Evolutionary conservation across 92 coral and sea anemone species (phyloP), one percentile per base, ranked within the genome.

Genomic region (Nematostella vectensis): DNA sequence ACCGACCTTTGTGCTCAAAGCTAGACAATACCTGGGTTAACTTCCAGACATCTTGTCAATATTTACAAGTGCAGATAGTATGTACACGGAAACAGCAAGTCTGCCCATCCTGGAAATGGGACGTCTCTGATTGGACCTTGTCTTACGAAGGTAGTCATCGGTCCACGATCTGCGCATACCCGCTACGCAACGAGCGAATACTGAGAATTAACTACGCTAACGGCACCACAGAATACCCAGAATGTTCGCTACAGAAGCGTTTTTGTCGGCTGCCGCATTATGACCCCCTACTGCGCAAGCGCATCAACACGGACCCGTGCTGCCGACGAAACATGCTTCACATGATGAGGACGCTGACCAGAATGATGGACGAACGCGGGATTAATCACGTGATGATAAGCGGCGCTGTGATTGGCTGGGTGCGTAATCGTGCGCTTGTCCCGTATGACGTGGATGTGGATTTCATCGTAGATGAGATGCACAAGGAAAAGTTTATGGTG

Each of bases 361-460:
- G 39, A 18, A 12, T 45, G 27, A 29, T 61, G 25, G 29, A 48
- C 25, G 9, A 13, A 26, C 21, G 6, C 11, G 37, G 48, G 11
- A 25, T 61, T 2, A 11, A 23, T 20, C 16, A 43, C n/a, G 20
- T 61, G 25, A 24, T 61, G 1, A 29, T 47, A 2, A 25, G 55
- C 12, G 68, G 57, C 3, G 68, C 56, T 13, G 68, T 61, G 43
- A 61, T 61, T 19, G 68, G 68, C 20, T 61, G 68, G 68, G 23
- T 4, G 13, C 56, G 68, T 17, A 50, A 61, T 31, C 22, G 51
- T 11, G 56, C 19, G 1, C 48, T 27, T 15, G 57, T 61, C 1
- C 67, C 67, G 0, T 61, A 61, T 25, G 67, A 61, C 27, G 11
- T 0, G 29, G 67, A 61, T 27, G 6, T 61, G 18, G 67, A 61